Percentiles rank a stretch among this genome's conserved stretches.
phyloP scores from a whole-genome alignment of 2,797 vertebrate species.

The Benthosema pterotum region DNA sequence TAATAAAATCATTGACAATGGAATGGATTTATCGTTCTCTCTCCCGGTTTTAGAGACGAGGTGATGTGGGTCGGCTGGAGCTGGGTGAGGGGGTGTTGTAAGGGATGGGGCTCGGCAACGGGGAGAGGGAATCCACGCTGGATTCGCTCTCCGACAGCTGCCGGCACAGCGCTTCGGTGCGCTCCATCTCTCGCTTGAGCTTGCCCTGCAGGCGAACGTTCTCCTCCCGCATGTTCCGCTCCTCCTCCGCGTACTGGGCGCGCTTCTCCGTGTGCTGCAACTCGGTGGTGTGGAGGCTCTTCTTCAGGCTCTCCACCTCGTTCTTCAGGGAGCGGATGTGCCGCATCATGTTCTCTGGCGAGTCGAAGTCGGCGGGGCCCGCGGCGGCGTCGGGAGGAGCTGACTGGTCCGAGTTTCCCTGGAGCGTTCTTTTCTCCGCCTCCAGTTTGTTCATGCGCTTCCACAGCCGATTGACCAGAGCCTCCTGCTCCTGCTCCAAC shows the following conservation, averaged over 20 bases:
- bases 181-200: constrained; percentile 98
- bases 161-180: constrained; percentile 94
- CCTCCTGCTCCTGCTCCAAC: constrained; percentile 98
- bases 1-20: too few relatives aligned
- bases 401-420: constrained; percentile 98
- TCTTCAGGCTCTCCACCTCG: constrained; percentile 97
- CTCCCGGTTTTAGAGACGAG: constrained; percentile 74
- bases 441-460: constrained; percentile 99
- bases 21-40: too few relatives aligned
- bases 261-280: constrained; percentile 99
- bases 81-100: constrained; percentile 98
- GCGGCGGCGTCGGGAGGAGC: constrained; percentile 98
- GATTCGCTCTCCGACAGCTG: constrained; percentile 99
- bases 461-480: constrained; percentile 98
- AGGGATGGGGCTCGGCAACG: constrained; percentile 97
- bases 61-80: constrained; percentile 98
- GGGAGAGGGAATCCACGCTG: constrained; percentile 83
- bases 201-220: constrained; percentile 97
- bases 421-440: constrained; percentile 98
- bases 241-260: constrained; percentile 98
- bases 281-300: constrained; percentile 94
- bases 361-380: constrained; percentile 99
- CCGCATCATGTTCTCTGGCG: constrained; percentile 99
- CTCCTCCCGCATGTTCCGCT: constrained; percentile 98
- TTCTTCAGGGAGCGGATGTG: constrained; percentile 99